Evolutionary conservation across 37 sponge, comb jelly and placozoan genomes (phyloP).

Genomic region (Eunapius fragilis): DNA sequence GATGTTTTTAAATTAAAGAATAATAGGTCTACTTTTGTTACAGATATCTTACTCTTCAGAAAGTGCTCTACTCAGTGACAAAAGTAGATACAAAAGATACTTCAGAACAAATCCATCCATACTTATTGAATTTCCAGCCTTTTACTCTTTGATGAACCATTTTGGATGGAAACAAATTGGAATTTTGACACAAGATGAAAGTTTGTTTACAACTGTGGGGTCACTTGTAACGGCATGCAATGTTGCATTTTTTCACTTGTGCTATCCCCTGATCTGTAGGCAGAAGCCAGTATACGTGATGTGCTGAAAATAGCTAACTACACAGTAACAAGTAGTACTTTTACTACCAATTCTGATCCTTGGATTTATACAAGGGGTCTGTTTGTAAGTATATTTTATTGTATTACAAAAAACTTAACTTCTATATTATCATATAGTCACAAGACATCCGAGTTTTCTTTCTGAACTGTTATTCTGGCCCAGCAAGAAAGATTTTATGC

Average conservation of each 20-base stretch:
- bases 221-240: not conserved
- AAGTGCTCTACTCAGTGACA: constrained; percentile 6
- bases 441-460: constrained; percentile 17
- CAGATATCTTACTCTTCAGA: constrained; percentile 25
- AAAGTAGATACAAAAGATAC: constrained; percentile 7
- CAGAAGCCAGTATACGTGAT: no score
- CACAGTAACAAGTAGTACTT: not conserved
- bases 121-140: not conserved
- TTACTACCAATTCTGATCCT: not conserved
- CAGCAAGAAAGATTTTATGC: constrained; percentile 22
- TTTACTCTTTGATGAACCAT: not conserved
- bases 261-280: no score
- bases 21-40: no score
- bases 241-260: no score
- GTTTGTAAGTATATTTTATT: not conserved
- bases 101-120: constrained; percentile 17
- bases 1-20: no score
- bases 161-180: constrained; percentile 16
- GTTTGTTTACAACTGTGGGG: constrained; percentile 2
- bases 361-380: not conserved
- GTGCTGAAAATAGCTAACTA: no score
- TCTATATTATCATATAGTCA: not conserved
- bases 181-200: constrained; percentile 18
- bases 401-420: no score
- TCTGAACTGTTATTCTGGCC: constrained; percentile 16